phyloP scores from a whole-genome alignment of 2,113 vertebrate species.

The Neotoma lepida region DNA sequence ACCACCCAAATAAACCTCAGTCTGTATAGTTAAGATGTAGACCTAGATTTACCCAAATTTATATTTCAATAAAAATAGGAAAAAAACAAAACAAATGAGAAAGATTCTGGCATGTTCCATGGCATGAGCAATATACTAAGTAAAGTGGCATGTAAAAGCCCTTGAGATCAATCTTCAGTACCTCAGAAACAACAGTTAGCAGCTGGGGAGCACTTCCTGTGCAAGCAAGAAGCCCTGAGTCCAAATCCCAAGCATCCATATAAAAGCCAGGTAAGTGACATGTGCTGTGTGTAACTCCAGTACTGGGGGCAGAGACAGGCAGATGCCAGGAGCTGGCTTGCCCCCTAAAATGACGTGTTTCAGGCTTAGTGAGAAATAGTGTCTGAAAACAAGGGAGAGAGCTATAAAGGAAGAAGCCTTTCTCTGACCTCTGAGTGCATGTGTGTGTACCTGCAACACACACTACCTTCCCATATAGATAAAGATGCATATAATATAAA shows the following conservation, averaged over 20 bases:
- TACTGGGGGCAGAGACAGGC: background rate
- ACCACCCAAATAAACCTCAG: background rate
- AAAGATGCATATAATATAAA: background rate
- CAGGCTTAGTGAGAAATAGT: background rate
- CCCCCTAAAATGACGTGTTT: background rate
- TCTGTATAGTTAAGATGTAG: background rate
- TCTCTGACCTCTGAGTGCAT: background rate
- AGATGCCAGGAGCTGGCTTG: background rate
- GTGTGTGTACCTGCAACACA: background rate
- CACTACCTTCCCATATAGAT: background rate
- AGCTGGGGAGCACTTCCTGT: background rate
- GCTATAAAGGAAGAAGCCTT: background rate
- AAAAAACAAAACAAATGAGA: background rate
- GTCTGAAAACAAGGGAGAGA: background rate
- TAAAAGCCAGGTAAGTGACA: background rate
- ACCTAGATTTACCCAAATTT: background rate
- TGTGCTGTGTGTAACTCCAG: background rate
- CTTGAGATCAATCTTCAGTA: background rate
- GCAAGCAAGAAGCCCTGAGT: no score
- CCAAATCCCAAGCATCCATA: background rate
- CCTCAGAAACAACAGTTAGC: background rate
- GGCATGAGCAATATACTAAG: background rate
- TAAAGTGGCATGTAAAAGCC: background rate
- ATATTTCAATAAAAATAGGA: constrained; percentile 22
- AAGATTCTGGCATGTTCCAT: background rate